phyloP scores from a whole-genome alignment of 1,140 invertebrate genomes.

The Drosophila sp. region DNA sequence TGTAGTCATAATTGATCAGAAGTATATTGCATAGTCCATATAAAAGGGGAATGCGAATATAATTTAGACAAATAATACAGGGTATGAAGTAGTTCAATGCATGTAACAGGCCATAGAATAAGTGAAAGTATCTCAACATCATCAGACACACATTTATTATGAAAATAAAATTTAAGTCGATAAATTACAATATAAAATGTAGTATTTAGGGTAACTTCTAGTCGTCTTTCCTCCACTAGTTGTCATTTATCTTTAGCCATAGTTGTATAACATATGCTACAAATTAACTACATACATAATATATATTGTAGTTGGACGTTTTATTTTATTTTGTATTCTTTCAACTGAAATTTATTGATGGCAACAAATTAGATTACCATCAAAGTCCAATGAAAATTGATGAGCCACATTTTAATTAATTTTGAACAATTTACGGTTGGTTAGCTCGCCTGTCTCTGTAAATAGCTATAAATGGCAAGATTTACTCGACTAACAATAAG shows the following conservation, averaged over 20 bases:
- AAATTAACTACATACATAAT: not conserved
- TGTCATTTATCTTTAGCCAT: not conserved
- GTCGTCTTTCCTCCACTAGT: not conserved
- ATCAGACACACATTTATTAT: too few relatives aligned
- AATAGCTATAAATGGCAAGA: slow-evolving; percentile 11
- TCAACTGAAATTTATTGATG: slow-evolving; percentile 30
- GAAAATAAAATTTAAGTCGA: too few relatives aligned
- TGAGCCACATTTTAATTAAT: slow-evolving; percentile 36
- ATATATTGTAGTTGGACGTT: slow-evolving; percentile 1
- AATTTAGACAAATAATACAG: too few relatives aligned
- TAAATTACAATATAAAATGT: too few relatives aligned
- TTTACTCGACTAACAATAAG: slow-evolving; percentile 8
- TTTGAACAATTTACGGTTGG: slow-evolving; percentile 23
- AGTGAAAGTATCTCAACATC: too few relatives aligned
- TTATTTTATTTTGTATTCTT: slow-evolving; percentile 24
- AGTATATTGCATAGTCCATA: too few relatives aligned
- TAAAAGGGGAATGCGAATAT: too few relatives aligned
- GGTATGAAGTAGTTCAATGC: too few relatives aligned
- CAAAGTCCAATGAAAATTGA: slow-evolving; percentile 48
- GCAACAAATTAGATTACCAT: slow-evolving; percentile 54
- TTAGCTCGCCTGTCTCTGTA: slow-evolving; percentile 2
- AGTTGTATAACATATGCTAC: slow-evolving; percentile 21
- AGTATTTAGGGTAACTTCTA: not conserved
- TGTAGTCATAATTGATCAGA: not conserved
- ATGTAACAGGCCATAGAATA: too few relatives aligned